Evolutionary conservation across 2,888 invertebrate species (phyloP).

Genomic region (Serripes groenlandicus): DNA sequence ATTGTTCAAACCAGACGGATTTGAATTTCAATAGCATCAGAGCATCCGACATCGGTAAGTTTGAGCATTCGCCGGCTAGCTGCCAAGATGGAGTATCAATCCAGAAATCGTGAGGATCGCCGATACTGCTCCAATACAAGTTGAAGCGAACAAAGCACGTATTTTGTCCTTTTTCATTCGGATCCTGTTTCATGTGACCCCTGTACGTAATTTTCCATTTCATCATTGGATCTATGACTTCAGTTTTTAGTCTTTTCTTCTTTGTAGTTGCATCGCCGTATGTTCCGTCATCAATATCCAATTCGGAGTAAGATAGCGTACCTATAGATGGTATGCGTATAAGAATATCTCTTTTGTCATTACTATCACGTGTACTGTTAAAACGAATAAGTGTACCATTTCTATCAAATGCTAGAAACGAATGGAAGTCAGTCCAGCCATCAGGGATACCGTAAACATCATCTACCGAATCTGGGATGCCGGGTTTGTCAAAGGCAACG

Average conservation of each 20-base stretch:
- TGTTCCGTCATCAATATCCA: neutral
- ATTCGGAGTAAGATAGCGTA: neutral
- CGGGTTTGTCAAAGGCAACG: neutral
- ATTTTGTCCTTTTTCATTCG: neutral
- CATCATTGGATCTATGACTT: slow-evolving; percentile 3
- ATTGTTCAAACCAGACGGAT: slow-evolving; percentile 5
- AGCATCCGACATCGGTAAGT: neutral
- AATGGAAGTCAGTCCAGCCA: neutral
- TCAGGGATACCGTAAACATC: neutral
- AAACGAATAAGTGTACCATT: neutral
- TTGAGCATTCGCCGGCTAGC: neutral
- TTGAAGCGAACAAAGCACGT: neutral
- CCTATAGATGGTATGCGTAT: neutral
- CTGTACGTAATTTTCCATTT: neutral
- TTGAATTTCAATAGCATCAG: neutral
- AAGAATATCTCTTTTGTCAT: neutral
- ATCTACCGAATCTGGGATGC: neutral
- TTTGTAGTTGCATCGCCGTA: neutral
- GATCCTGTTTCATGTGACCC: neutral
- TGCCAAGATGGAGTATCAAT: neutral
- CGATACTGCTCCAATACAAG: neutral
- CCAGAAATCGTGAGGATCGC: slow-evolving; percentile 3
- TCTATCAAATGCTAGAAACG: slow-evolving; percentile 4
- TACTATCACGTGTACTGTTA: neutral
- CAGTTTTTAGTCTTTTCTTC: neutral